Percentiles rank a stretch among this genome's conserved stretches.
Evolutionary conservation across 2,797 vertebrate species (phyloP).

Genomic region (Sitta carolinensis): DNA sequence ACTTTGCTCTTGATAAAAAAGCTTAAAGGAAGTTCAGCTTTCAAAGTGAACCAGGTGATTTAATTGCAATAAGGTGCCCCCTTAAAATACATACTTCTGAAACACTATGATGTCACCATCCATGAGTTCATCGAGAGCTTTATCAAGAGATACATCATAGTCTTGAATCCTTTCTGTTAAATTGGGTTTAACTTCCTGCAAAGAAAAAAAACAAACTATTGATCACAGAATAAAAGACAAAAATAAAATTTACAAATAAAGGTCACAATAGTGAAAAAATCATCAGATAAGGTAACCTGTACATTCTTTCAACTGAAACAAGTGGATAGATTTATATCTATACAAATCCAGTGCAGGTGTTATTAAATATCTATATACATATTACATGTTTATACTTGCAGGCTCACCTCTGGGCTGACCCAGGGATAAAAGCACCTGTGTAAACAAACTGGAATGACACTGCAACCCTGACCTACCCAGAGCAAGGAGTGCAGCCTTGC

Average conservation of each 20-base stretch:
- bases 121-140: slow-evolving; percentile 99
- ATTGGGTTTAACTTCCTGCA: slow-evolving; percentile 99
- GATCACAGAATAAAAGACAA: not conserved
- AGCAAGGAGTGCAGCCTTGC: not conserved
- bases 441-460: not conserved
- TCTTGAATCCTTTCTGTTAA: slow-evolving; percentile 99
- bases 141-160: slow-evolving; percentile 98
- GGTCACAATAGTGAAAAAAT: not conserved
- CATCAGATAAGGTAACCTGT: not conserved
- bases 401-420: not conserved
- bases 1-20: not conserved
- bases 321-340: not conserved
- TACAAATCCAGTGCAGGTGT: not conserved
- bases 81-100: slow-evolving; percentile 87
- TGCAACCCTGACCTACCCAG: not conserved
- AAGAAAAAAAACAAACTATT: not conserved
- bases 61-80: not conserved
- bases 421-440: not conserved
- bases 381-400: not conserved
- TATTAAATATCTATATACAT: not conserved
- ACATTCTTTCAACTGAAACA: not conserved
- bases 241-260: not conserved
- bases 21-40: not conserved
- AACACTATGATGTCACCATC: slow-evolving; percentile 99
- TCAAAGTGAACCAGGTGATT: not conserved